Evolutionary conservation across 2,113 vertebrate species (phyloP), one percentile per base, ranked within the genome.

Genomic region (Epinephelus lanceolatus): DNA sequence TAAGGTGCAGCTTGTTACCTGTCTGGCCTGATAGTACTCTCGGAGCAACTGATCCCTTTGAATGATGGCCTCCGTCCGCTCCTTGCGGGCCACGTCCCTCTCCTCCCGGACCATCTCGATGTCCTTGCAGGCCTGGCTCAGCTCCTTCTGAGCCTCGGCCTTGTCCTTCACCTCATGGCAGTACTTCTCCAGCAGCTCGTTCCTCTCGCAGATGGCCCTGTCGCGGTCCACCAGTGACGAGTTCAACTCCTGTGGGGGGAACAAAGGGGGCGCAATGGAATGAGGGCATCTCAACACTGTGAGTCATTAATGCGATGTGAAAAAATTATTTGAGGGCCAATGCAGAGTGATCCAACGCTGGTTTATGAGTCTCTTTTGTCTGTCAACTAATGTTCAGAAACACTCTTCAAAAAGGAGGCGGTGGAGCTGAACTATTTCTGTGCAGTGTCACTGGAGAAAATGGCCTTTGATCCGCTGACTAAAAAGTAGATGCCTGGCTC

Each of bases 151-250:
- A 55, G 97, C 96, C 93, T 97, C 96, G 17, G 96, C 95, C 95
- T 97, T 97, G 94, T 97, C 97, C 93, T 97, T 97, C 78, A 96
- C 96, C 91, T 97, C 97, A 68, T 97, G 96, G 90, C 97, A 97
- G 91, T 96, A 97, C 85, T 97, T 97, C 92, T 98, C 97, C 90
- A 98, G 95, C 80, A 98, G 95, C 91, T 98, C 97, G 80, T 98
- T 97, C 88, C 96, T 95, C 91, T 98, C 97, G 76, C 96, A 97
- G 88, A 96, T 96, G 25, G 97, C 96, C 89, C 96, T 91, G 93
- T 96, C 97, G 59, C 97, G 95, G 91, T 97, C 97, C 91, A 97
- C 96, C 87, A 97, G 89, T 53, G 96, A 97, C 0, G 95, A 97
- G 92, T 96, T 96, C 67, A 96, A 91, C 86, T 96, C 96, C 96